phyloP scores from a whole-genome alignment of 2,113 vertebrate species.

The Leptocoma aspasia region DNA sequence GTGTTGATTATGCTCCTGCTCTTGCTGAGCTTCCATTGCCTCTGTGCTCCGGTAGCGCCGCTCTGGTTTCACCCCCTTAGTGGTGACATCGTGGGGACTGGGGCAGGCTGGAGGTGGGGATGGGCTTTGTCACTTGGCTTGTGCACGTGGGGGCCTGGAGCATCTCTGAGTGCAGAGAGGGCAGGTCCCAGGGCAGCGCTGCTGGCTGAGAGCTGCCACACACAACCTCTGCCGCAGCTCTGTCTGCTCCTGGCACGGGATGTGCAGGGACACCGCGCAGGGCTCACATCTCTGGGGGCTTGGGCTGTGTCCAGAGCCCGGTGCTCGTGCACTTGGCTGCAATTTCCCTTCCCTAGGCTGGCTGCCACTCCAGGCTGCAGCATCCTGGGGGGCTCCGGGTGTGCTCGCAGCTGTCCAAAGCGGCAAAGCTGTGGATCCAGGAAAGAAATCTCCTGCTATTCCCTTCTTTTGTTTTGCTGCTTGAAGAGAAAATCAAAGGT shows the following conservation, averaged over 20 bases:
- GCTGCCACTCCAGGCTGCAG: neutral
- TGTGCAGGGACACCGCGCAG: rapidly evolving
- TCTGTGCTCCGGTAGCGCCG: rapidly evolving
- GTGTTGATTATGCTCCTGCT: neutral
- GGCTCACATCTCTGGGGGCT: neutral
- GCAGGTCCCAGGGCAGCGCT: neutral
- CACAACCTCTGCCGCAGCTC: rapidly evolving
- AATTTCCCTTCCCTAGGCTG: neutral
- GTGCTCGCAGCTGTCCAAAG: neutral
- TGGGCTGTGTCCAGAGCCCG: rapidly evolving
- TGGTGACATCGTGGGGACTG: neutral
- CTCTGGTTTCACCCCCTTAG: rapidly evolving
- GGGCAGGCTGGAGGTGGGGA: neutral
- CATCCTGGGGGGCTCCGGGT: neutral
- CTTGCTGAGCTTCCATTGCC: neutral
- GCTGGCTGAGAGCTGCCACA: neutral
- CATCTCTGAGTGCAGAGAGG: rapidly evolving
- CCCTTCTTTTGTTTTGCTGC: neutral
- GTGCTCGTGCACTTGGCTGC: neutral
- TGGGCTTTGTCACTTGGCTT: neutral
- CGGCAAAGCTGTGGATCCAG: neutral
- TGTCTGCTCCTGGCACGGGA: rapidly evolving
- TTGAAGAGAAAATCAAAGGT: neutral
- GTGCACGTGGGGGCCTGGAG: rapidly evolving
- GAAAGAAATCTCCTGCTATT: neutral